Evolutionary conservation across 1,140 invertebrate species (phyloP), one percentile per base, ranked within the genome.

Genomic region (Drosophila nebulosa): DNA sequence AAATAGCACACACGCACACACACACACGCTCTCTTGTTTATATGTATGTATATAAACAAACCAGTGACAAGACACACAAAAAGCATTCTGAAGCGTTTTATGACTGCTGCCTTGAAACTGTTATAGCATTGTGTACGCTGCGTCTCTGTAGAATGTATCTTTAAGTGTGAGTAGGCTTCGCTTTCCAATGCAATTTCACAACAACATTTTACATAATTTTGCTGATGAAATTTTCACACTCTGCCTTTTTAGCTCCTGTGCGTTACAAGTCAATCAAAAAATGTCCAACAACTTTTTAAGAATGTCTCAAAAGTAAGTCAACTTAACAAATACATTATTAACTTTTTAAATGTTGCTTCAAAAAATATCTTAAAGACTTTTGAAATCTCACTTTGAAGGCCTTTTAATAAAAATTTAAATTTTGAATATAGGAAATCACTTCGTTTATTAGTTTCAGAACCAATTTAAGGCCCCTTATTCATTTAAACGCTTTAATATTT

Each of bases 21-120:
- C 63, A 59, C 24, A 65, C 36, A 16, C 21, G 7, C 9, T 26
- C 52, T 30, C 10, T 9, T n/a, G n/a, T n/a, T n/a, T n/a, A n/a
- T n/a, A n/a, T n/a, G n/a, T n/a, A n/a, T n/a, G n/a, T n/a, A 39
- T 46, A 39, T 26, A 22, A 12, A 26, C 57, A 67, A 46, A 72
- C 42, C n/a, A 50, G 60, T 26, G 35, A 72, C 69, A 39, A 39
- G 36, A 39, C 52, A 62, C 63, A 58, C 56, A 58, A 51, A 66
- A 63, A 52, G 57, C 76, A 81, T 81, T 81, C 18, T 78, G 56
- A 74, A 64, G 61, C 69, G 69, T 80, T 84, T 84, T 68, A 84
- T 68, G 77, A 64, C 74, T 74, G 52, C 12, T 74, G 69, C 80
- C 81, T 84, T 84, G 81, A 85, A 84, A 84, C 63, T 65, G 80